Percentiles rank a stretch among this genome's conserved stretches.
Conservation (phyloP, 1,140 invertebrate species). For the Bombus picipes region DNA sequence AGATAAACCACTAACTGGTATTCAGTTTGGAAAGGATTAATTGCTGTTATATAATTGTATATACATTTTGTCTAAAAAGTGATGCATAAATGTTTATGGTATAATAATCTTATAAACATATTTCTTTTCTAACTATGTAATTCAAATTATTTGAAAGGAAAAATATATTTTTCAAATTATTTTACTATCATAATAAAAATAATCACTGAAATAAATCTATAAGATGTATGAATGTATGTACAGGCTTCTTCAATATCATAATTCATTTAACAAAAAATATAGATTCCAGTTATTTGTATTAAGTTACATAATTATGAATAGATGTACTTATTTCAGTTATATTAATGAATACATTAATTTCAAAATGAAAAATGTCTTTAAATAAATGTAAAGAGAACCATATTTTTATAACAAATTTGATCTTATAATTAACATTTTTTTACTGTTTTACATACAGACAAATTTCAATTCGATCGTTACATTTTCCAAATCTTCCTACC, state of each 20-base stretch:
- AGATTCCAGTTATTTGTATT: neutral
- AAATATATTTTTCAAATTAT: neutral
- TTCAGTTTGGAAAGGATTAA: slow-evolving; percentile 85
- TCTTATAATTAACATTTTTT: slow-evolving; percentile 3
- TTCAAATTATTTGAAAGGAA: neutral
- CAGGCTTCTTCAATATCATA: neutral
- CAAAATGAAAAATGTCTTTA: neutral
- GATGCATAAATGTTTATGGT: neutral
- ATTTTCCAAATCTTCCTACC: slow-evolving; percentile 56
- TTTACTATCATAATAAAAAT: neutral
- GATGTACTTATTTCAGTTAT: neutral
- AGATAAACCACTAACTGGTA: slow-evolving; percentile 87
- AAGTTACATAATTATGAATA: slow-evolving; percentile 4
- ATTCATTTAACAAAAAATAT: slow-evolving; percentile 9
- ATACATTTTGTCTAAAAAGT: neutral
- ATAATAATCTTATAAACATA: neutral
- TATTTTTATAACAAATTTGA: neutral
- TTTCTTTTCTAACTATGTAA: neutral
- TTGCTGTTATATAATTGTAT: slow-evolving; percentile 21
- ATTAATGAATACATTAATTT: neutral
- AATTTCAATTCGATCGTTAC: slow-evolving; percentile 28
- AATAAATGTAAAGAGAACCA: neutral
- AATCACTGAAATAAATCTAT: neutral
- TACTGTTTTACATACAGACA: neutral
- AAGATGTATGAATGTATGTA: neutral